Evolutionary conservation across 2,797 vertebrate species (phyloP).

Genomic region (Crocidura indochinensis): DNA sequence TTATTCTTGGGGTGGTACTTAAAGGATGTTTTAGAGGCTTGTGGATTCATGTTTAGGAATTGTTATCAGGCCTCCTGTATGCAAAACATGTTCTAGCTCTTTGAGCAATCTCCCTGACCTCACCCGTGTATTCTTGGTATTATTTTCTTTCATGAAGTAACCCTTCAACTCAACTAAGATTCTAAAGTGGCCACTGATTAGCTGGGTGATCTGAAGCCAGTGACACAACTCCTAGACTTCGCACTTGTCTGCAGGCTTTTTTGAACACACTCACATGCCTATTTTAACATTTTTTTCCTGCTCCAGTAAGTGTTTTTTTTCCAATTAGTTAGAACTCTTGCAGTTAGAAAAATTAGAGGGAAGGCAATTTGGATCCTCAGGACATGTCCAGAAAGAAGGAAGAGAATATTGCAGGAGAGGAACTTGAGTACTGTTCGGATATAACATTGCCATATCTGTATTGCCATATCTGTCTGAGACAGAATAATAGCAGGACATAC

Average conservation of each 20-base stretch:
- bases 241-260: not conserved
- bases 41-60: too few species aligned
- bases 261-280: not conserved
- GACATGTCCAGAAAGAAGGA: not conserved
- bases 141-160: slow-evolving; percentile 56
- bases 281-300: not conserved
- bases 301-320: not conserved
- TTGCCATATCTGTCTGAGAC: not conserved
- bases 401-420: not conserved
- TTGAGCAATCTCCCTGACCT: too few species aligned
- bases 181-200: not conserved
- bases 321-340: not conserved
- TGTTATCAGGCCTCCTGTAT: too few species aligned
- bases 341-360: not conserved
- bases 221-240: not conserved
- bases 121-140: not conserved
- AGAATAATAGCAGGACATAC: slow-evolving; percentile 10
- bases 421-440: not conserved
- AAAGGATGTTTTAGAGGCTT: too few species aligned
- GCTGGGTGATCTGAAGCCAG: not conserved
- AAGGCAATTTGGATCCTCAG: not conserved
- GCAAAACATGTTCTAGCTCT: too few species aligned
- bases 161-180: slow-evolving; percentile 30
- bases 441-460: not conserved
- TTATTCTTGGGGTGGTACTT: too few species aligned